Percentiles rank a stretch among this genome's conserved stretches.
Conservation (phyloP, 2,888 invertebrate genomes). For the Syrphus vitripennis region DNA sequence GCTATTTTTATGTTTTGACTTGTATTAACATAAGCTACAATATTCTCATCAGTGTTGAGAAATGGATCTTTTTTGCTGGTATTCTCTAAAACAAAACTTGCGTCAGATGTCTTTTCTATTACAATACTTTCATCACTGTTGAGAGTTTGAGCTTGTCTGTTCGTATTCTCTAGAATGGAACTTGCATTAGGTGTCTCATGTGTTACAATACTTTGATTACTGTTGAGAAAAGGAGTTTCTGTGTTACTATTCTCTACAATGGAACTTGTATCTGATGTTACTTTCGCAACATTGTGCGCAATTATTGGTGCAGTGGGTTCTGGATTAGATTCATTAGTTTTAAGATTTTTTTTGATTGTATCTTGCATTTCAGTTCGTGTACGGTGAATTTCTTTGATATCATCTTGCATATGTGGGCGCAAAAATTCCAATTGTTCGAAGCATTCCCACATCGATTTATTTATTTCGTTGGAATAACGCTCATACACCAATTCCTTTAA, state of each 20-base stretch:
- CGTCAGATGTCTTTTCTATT: neutral
- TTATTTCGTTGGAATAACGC: neutral
- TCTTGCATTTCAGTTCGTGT: neutral
- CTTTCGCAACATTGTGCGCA: too few species aligned
- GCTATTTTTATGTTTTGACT: neutral
- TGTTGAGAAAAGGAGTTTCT: too few species aligned
- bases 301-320: too few species aligned
- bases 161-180: neutral
- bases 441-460: constrained; percentile 6
- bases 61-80: neutral
- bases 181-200: neutral
- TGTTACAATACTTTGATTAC: neutral
- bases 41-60: neutral
- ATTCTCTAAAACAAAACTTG: neutral
- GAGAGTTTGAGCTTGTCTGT: too few species aligned
- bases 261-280: too few species aligned
- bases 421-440: constrained; percentile 45
- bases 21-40: neutral
- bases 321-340: neutral
- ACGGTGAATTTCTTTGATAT: neutral
- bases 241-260: too few species aligned
- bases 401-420: neutral
- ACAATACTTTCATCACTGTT: too few species aligned
- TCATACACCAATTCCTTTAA: constrained; percentile 31
- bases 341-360: neutral